Evolutionary conservation across 2,888 invertebrate species (phyloP).

Genomic region (Altica lythri): DNA sequence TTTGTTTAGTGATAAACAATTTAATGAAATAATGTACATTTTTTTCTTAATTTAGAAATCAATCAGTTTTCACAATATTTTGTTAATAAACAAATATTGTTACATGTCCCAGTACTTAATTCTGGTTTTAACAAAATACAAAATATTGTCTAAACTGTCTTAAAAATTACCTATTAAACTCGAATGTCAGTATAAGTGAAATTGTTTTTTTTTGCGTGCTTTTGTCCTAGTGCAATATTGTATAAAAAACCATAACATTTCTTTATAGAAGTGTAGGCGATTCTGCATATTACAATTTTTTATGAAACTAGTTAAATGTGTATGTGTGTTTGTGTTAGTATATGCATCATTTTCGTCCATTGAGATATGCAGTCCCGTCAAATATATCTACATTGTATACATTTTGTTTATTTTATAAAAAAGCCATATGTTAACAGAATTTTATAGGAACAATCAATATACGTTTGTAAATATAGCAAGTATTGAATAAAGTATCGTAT

Average conservation of each 20-base stretch:
- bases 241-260: conserved; percentile 9
- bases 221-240: conserved; percentile 6
- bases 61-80: no score
- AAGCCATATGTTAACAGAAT: conserved; percentile 26
- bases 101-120: no score
- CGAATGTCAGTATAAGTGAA: no score
- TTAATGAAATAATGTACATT: no score
- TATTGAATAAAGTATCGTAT: conserved; percentile 23
- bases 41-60: no score
- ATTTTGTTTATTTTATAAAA: conserved; percentile 23
- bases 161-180: no score
- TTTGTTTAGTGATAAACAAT: no score
- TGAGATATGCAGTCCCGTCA: conserved; percentile 24
- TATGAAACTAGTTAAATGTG: conserved; percentile 15
- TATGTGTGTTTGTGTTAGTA: conserved; percentile 20
- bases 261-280: conserved; percentile 9
- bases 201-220: conserved; percentile 5
- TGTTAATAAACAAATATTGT: no score
- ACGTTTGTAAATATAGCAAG: conserved; percentile 26
- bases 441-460: conserved; percentile 26
- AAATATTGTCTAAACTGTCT: no score
- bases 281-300: conserved; percentile 14
- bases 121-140: no score
- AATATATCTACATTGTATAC: conserved; percentile 23
- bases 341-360: conserved; percentile 20